A percentile compares a stretch with the other conserved stretches of the same genome.
phyloP scores from a whole-genome alignment of 2,888 invertebrate genomes.

The Drosophila demipolita region DNA sequence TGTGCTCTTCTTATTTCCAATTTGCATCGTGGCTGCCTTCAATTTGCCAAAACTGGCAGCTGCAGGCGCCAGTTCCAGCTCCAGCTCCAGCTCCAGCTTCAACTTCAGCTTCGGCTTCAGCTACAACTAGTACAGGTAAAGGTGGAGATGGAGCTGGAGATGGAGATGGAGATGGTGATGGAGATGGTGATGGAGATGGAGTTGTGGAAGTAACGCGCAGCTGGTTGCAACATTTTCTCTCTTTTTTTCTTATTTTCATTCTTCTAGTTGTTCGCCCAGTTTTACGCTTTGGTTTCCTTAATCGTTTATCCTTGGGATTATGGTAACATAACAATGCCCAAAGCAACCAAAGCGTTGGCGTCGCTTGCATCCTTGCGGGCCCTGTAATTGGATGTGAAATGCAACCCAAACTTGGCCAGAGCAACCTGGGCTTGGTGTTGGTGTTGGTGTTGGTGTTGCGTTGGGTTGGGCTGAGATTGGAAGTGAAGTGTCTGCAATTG shows the following conservation, averaged over 20 bases:
- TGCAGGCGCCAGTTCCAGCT: conserved; percentile 59
- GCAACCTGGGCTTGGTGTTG: not conserved
- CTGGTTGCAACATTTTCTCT: conserved; percentile 23
- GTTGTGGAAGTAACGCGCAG: conserved; percentile 35
- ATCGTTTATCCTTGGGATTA: conserved; percentile 74
- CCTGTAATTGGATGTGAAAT: conserved; percentile 72
- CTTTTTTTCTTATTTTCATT: not conserved
- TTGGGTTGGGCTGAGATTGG: conserved; percentile 14
- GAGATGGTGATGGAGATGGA: not conserved
- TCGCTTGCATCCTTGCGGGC: conserved; percentile 58
- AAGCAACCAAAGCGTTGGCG: conserved; percentile 57
- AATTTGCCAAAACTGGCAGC: conserved; percentile 64
- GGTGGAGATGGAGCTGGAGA: not conserved
- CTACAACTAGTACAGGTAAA: conserved; percentile 22
- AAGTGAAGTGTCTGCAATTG: conserved; percentile 56
- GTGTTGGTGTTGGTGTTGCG: not conserved
- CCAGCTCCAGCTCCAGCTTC: conserved; percentile 42
- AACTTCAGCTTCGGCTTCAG: not conserved
- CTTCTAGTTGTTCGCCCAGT: conserved; percentile 53
- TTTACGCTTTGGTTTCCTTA: conserved; percentile 73
- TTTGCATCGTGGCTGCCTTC: conserved; percentile 72
- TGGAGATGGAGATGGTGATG: not conserved
- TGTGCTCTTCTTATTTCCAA: conserved; percentile 55
- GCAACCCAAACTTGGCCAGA: conserved; percentile 53
- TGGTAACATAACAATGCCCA: conserved; percentile 78